Evolutionary conservation across 2,797 vertebrate species (phyloP), one percentile per base, ranked within the genome.

Genomic region (Semaprochilodus insignis): DNA sequence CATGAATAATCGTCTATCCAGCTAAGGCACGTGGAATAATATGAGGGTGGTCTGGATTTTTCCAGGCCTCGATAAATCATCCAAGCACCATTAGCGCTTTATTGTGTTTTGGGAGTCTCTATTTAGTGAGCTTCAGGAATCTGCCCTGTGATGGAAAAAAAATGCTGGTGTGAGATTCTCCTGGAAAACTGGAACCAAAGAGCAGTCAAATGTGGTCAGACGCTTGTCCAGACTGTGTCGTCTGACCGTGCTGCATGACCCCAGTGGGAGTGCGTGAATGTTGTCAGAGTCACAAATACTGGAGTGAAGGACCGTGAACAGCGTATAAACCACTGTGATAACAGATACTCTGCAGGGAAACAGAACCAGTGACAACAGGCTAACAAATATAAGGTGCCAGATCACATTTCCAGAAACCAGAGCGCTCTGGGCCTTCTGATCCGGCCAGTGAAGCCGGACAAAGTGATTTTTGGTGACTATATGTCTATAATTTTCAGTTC

Each of bases 101-200:
- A n/a, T 48, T 15, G 59, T 80, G 78, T 83, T 74, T 40, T 67
- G 65, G 73, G 44, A 51, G 27, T 62, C 51, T 77, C 66, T 51
- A 57, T 70, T 80, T 72, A 62, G 16, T 81, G 69, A 36, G 55
- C 17, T 77, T 71, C 77, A 60, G 73, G 74, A 86, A 81, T 85
- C 27, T 77, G 74, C 44, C 55, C 44, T 76, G 81, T 81, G 52
- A 57, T 60, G 23, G 13, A 80, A 87, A 74, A 77, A 80, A 88
- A 74, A 77, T 81, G 81, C 71, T 77, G 5, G 27, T 5, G 27
- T 77, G 31, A 81, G 23, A 31, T 27, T 70, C 77, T 36, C 72
- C 75, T 59, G 51, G 31, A 78, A 87, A 65, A 70, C 71, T 63
- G 55, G 74, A 70, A 70, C 54, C 44, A 57, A 74, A 66, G 60